Conservation (phyloP, 2,888 invertebrate genomes). For the Spodoptera exigua region DNA sequence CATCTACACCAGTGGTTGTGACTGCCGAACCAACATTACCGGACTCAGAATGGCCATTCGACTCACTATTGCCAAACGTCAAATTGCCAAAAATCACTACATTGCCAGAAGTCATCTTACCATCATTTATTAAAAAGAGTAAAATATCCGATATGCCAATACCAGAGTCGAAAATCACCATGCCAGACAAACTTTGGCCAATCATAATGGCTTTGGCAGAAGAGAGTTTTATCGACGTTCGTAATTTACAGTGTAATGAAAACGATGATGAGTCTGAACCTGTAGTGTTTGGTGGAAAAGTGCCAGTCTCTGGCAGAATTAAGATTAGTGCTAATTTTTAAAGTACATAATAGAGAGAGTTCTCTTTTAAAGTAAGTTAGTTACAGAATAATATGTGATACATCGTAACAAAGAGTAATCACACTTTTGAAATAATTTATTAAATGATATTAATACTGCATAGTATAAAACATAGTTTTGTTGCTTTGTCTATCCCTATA, state of each 20-base stretch:
- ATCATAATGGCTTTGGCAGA: conserved; percentile 2
- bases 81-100: background rate
- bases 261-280: conserved; percentile 8
- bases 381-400: too few species aligned
- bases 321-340: conserved; percentile 36
- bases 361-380: too few species aligned
- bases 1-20: background rate
- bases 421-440: too few species aligned
- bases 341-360: too few species aligned
- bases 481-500: too few species aligned
- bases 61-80: background rate
- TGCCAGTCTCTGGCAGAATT: conserved; percentile 47
- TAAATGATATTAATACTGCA: too few species aligned
- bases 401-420: too few species aligned
- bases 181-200: conserved; percentile 27
- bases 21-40: conserved; percentile 3
- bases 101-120: conserved; percentile 18
- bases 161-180: conserved; percentile 3
- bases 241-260: conserved; percentile 1
- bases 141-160: background rate
- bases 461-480: too few species aligned
- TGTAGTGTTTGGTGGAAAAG: conserved; percentile 34
- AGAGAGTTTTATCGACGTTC: background rate
- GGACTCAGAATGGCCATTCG: background rate
- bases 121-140: background rate